Base-by-base conservation (phyloP, 1,140 invertebrate genomes). In the Armadillidium nasatum region DNA sequence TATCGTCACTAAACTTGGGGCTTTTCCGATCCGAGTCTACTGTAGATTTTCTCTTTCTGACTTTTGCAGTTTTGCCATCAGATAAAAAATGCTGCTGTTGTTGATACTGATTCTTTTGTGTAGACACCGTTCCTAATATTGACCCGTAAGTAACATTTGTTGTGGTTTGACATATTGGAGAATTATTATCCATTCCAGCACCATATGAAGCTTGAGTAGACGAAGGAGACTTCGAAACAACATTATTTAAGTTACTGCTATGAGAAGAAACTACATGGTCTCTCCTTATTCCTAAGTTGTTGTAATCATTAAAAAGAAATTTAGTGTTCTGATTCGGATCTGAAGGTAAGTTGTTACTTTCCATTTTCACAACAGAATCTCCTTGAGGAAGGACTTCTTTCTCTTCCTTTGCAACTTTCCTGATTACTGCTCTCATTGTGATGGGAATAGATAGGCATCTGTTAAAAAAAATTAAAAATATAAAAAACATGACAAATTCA, bases 251-350 rank as follows among this genome's bases (percentile, higher is more conserved):
- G 69, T 74, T 76, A 33, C 60, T 74, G 44, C 73, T 73, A 23
- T 78, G 78, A 13, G 78, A 75, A 19, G 72, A 68, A 54, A 76
- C 75, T 44, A 79, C 21, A 46, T 79, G 81, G 72, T 71, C 82
- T 72, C 71, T 79, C 72, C 46, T 78, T 74, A 71, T 78, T 69
- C 76, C 82, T 9, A 76, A 43, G 66, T 78, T 77, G 67, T 77
- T 74, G 44, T 74, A 77, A 13, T 77, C 81, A 67, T 73, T 82
- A 77, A 76, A 81, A 69, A 70, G 75, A 78, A 50, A 83, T 46
- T 77, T 78, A 43, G 68, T 78, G 78, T 75, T 83, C 78, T 75
- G 82, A 79, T 78, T 83, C 81, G 73, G 77, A 81, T 79, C 82
- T 54, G 76, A 82, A 79, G 44, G 78, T n/a, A 77, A 80, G 78